phyloP scores from a whole-genome alignment of 2,888 invertebrate genomes.

The Pachydiplax longipennis region DNA sequence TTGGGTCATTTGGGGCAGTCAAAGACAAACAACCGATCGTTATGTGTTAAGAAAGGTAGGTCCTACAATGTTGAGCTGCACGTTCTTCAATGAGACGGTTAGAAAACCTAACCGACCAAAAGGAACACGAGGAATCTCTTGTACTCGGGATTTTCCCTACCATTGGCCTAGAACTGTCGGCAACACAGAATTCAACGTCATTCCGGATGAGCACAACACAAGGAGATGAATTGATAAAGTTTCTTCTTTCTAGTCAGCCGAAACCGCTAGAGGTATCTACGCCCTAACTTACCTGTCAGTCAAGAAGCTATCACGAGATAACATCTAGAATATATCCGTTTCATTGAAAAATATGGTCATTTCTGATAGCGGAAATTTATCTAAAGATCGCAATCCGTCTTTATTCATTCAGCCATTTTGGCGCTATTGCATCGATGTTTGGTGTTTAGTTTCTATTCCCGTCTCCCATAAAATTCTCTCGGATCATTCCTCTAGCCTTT shows the following conservation, averaged over 20 bases:
- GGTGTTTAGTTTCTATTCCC: no score
- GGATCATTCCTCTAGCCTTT: no score
- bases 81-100: neutral
- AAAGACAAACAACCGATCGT: neutral
- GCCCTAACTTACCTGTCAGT: no score
- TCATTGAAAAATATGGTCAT: no score
- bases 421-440: no score
- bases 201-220: neutral
- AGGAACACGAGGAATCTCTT: constrained; percentile 1
- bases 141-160: neutral
- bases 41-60: neutral
- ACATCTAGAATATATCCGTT: no score
- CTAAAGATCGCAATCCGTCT: no score
- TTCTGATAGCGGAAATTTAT: no score
- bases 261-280: neutral
- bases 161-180: constrained; percentile 10
- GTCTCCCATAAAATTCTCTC: no score
- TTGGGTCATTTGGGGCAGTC: neutral
- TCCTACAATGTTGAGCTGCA: neutral
- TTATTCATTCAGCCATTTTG: no score
- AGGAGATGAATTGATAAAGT: neutral
- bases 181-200: neutral
- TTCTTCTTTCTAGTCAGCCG: neutral
- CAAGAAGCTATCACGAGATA: no score
- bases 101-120: neutral